phyloP scores from a whole-genome alignment of 1,140 invertebrate species.

The Papilio glaucus region DNA sequence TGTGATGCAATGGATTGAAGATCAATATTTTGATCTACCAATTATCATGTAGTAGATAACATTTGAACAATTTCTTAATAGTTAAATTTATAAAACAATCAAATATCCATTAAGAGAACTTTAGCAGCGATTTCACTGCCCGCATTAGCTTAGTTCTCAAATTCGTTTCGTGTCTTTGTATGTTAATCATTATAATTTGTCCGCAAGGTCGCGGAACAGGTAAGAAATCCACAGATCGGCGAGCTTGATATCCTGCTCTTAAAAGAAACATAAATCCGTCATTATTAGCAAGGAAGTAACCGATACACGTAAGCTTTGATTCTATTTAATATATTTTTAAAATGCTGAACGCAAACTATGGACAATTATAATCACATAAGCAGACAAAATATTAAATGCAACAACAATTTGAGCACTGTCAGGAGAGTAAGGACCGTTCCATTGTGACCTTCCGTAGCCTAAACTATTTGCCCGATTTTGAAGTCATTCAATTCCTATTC shows the following conservation, averaged over 20 bases:
- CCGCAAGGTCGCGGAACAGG: background rate
- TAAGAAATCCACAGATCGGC: background rate
- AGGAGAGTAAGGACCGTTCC: too few relatives aligned
- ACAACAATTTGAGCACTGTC: too few relatives aligned
- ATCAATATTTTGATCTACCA: too few relatives aligned
- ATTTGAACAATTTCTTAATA: too few relatives aligned
- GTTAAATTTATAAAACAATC: background rate
- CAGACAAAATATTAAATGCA: too few relatives aligned
- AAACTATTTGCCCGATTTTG: too few relatives aligned
- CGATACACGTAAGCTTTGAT: background rate
- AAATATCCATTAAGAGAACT: background rate
- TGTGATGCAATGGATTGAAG: too few relatives aligned
- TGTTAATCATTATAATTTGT: conserved; percentile 21
- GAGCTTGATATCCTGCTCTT: background rate
- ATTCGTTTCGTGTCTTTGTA: conserved; percentile 12
- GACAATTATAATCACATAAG: too few relatives aligned
- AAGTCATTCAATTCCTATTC: too few relatives aligned
- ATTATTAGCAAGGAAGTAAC: background rate
- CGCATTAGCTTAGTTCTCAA: background rate
- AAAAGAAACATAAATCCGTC: background rate
- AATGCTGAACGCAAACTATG: too few relatives aligned
- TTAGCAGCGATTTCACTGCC: background rate
- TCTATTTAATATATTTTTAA: background rate
- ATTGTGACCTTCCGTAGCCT: too few relatives aligned
- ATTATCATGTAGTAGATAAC: too few relatives aligned